Base-by-base conservation (phyloP, 2,113 vertebrate genomes). In the Phylloscopus trochiloides region DNA sequence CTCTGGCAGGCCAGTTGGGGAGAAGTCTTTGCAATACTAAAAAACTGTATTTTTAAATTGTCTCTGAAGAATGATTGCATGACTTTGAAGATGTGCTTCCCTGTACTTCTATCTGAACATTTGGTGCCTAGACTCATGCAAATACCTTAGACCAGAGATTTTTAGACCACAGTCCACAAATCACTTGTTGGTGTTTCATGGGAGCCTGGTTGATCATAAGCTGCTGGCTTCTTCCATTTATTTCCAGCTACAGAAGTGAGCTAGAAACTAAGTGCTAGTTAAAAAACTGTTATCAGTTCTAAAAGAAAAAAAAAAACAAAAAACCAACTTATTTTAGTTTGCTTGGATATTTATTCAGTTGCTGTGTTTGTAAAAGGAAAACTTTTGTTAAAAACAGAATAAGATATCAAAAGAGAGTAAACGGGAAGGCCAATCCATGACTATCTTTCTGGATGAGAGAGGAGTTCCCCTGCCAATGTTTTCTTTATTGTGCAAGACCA, bases 51-150 rank as follows among this genome's bases (percentile, higher is more conserved):
- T 80, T 95, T 91, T 74, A 22, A 93, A 90, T 80, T 83, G 59
- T 42, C n/a, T 93, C 19, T 83, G 72, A 74, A 74, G 15, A 89
- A 84, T 59, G 75, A 76, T 73, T 90, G 42, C 87, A 93, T 90
- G 85, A 95, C 55, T 92, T 82, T 63, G 71, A 74, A 92, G 26
- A 93, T 42, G 92, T 94, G 85, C 90, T 96, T 95, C 88, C 92
- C 93, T 67, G 51, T 96, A 93, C 25, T 96, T 90, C 43, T 93
- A 26, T 86, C 77, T 59, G 85, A 95, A 94, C 20, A 83, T 92
- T 86, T 80, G 78, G 90, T 95, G 90, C 88, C 92, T 96, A 88
- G 50, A 92, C 21, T 86, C 63, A 88, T 77, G 70, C 21, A 77
- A 21, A 79, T 70, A 94, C 12, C n/a, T 92, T 91, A 88, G 71